Base-by-base conservation (phyloP, 1,140 invertebrate genomes). In the Drosophila sulfurigaster region DNA sequence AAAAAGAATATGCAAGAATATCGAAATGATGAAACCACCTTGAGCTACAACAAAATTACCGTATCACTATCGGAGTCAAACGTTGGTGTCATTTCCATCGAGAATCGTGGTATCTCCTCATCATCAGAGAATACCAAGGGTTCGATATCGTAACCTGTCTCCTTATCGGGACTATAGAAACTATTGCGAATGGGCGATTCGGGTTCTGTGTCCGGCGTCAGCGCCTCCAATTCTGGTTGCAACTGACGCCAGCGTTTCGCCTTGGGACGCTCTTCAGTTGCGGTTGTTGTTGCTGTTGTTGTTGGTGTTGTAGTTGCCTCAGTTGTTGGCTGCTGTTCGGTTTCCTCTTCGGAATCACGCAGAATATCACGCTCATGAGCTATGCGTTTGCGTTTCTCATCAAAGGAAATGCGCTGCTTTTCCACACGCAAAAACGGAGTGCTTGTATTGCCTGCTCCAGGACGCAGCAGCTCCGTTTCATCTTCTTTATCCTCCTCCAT, bases 111-210 rank as follows among this genome's bases (percentile, higher is more conserved):
- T 93, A 92, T 92, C 45, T 93, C 92, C 76, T 94, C 93, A 82
- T 94, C 94, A 82, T 96, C 96, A 25, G 95, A 96, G 92, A 96
- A 96, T 56, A 96, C 95, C 46, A 96, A 92, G 57, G 94, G 93
- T 69, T 96, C 95, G 63, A 95, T 94, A 56, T 92, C 91, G 28
- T 81, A 92, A 35, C 94, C 94, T 20, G 88, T 68, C 75, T 95
- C 95, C 89, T 95, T 95, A 65, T 96, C 95, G 77, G 94, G 94
- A 41, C 94, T 94, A 91, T 94, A 95, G 93, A 95, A 95, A 92
- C 94, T 95, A 82, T 95, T 94, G 74, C 92, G 87, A n/a, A 76
- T 57, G 15, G 87, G 88, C 7, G 88, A 87, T 25, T 91, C 87
- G 0, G 79, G 86, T n/a, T 88, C 82, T 5, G 75, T 69, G 11